Evolutionary conservation across 2,113 vertebrate genomes (phyloP).

Genomic region (Phyllopteryx taeniolatus): DNA sequence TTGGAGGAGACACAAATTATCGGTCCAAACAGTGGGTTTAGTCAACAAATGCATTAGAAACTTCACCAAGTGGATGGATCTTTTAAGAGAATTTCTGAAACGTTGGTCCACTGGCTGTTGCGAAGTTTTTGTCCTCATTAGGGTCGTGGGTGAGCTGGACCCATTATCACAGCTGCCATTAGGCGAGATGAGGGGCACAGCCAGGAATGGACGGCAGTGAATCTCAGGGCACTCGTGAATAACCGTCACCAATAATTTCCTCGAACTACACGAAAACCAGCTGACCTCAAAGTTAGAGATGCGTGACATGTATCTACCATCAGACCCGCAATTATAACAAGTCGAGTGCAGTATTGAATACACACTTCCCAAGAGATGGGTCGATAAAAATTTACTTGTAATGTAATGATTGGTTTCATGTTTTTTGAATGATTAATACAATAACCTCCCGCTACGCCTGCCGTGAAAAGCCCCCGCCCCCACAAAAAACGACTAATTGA

Average conservation of each 20-base stretch:
- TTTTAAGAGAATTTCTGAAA: background rate
- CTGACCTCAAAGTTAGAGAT: background rate
- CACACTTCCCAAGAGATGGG: background rate
- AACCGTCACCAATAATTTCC: background rate
- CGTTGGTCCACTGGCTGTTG: background rate
- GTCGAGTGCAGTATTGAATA: background rate
- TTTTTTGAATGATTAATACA: too few relatives aligned
- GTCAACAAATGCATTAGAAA: background rate
- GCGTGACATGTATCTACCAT: background rate
- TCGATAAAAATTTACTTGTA: background rate
- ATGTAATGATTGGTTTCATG: too few relatives aligned
- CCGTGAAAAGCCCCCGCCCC: too few relatives aligned
- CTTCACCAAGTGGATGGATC: background rate
- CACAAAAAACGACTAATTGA: too few relatives aligned
- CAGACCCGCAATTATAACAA: background rate
- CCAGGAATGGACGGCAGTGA: too few relatives aligned
- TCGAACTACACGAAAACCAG: background rate
- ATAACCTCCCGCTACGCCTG: too few relatives aligned
- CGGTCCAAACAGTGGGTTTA: background rate
- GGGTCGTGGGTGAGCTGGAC: too few relatives aligned
- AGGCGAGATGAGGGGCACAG: too few relatives aligned
- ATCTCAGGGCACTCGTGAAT: background rate
- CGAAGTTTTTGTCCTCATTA: background rate
- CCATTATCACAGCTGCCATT: too few relatives aligned
- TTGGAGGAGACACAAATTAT: background rate